Evolutionary conservation across 2,888 invertebrate species (phyloP), one percentile per base, ranked within the genome.

Genomic region (Heliconius ethilla): DNA sequence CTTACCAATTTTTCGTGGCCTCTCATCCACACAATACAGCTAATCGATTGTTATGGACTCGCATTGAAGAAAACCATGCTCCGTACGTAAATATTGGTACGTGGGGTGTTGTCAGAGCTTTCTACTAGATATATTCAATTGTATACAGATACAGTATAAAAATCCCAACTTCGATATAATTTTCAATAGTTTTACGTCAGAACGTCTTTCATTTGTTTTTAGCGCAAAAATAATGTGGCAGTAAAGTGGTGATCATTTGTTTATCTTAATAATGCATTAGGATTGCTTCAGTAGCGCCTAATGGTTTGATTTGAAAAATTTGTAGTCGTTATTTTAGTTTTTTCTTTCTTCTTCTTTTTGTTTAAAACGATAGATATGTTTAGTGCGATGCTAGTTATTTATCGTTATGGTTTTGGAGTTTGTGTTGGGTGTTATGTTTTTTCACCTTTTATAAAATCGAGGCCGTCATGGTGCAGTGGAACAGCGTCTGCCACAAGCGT

Each of bases 1-100:
- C 5, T 62, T 51, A 25, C 5, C 11, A 62, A 83, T 5, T 6
- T 84, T 83, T 82, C 70, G 66, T 86, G 82, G 86, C 86, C 82
- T 76, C 74, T 80, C 74, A 40, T 15, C 75, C 40, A 82, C 84
- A 88, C 87, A 88, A 87, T 87, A 79, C 82, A 81, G 80, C 81
- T 82, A 81, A 84, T 83, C 82, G 83, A 82, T 84, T 84, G 83
- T 85, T 83, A 85, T 84, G 80, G 79, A 82, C 81, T 81, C 80
- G 79, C 84, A 83, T 83, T 90, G 91, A 92, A 80, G 85, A 75
- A 88, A 89, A 89, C 88, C 90, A 89, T 86, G 82, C 86, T 78
- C 78, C 67, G 77, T 75, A 81, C 84, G 87, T 89, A 89, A 90
- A 91, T 87, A 90, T 88, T 86, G 86, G 83, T 81, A 70, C 77